Percentiles rank a stretch among this genome's conserved stretches.
Evolutionary conservation across 2,113 vertebrate species (phyloP).

Genomic region (Orientallactaga bullata): DNA sequence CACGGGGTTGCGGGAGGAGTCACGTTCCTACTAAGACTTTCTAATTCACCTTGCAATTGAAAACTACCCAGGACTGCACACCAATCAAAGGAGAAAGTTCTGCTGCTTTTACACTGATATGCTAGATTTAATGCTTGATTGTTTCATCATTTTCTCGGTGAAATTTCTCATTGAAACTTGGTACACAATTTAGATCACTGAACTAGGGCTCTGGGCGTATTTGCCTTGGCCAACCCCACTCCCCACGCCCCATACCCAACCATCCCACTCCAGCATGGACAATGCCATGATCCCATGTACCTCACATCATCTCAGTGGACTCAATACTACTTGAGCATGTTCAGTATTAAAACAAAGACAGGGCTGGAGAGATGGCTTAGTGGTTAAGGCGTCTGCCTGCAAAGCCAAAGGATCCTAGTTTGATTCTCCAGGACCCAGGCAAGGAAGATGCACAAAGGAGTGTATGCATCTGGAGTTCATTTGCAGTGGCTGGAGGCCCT

Average conservation of each 20-base stretch:
- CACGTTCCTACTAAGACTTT: conserved; percentile 71
- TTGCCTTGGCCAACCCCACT: neutral
- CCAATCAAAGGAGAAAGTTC: neutral
- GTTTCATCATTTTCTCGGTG: conserved; percentile 60
- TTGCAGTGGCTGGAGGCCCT: too few species aligned
- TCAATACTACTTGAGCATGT: neutral
- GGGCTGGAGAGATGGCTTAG: too few species aligned
- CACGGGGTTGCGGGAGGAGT: conserved; percentile 17
- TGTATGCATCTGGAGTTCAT: too few species aligned
- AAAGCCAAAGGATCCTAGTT: too few species aligned
- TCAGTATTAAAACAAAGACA: conserved; percentile 59
- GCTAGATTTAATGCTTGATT: conserved; percentile 46
- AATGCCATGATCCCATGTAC: neutral
- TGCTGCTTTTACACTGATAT: neutral
- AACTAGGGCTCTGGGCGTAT: neutral
- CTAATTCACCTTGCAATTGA: conserved; percentile 72
- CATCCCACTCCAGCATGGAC: neutral
- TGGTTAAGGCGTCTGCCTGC: too few species aligned
- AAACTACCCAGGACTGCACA: conserved; percentile 47
- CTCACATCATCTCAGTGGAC: neutral
- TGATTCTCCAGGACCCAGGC: too few species aligned
- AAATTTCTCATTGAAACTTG: conserved; percentile 35
- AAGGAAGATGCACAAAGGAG: too few species aligned
- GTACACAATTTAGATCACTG: conserved; percentile 37
- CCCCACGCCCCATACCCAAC: accelerated